Percentiles rank a stretch among this genome's conserved stretches.
Conservation (phyloP, 1,140 invertebrate genomes). For the Listronotus oregonensis region DNA sequence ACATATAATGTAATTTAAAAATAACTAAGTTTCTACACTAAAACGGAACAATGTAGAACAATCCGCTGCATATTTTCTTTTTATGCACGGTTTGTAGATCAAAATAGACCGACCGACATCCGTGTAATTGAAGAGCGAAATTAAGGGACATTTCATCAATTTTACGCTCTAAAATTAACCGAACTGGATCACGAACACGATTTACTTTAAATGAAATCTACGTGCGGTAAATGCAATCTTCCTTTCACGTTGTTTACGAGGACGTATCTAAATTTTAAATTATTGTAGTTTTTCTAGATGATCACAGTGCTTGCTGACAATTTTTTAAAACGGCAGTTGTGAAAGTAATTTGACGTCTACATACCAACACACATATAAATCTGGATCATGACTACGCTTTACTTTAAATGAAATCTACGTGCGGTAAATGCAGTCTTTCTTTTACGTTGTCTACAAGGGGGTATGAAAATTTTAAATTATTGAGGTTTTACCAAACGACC, state of each 20-base stretch:
- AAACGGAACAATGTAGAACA: too few species aligned
- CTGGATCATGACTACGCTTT: constrained; percentile 13
- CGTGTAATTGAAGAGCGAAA: constrained; percentile 13
- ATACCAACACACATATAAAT: not conserved
- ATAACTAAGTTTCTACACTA: too few species aligned
- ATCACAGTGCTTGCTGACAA: too few species aligned
- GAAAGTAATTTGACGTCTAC: not conserved
- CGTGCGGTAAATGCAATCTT: constrained; percentile 11
- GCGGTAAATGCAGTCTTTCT: constrained; percentile 3
- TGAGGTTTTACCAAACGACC: too few species aligned
- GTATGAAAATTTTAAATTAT: too few species aligned
- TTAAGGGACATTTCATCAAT: constrained; percentile 21
- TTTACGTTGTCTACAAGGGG: not conserved
- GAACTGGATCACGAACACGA: constrained; percentile 17
- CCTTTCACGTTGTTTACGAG: not conserved
- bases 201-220: constrained; percentile 13
- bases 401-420: constrained; percentile 8
- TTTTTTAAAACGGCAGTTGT: too few species aligned
- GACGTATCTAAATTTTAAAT: too few species aligned
- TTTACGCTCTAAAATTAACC: constrained; percentile 19
- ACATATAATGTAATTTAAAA: too few species aligned
- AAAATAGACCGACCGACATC: constrained; percentile 3
- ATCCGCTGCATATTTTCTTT: too few species aligned
- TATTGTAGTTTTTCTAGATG: too few species aligned
- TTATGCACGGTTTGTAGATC: too few species aligned